phyloP scores from a whole-genome alignment of 2,797 vertebrate genomes.

The Natrix natrix region DNA sequence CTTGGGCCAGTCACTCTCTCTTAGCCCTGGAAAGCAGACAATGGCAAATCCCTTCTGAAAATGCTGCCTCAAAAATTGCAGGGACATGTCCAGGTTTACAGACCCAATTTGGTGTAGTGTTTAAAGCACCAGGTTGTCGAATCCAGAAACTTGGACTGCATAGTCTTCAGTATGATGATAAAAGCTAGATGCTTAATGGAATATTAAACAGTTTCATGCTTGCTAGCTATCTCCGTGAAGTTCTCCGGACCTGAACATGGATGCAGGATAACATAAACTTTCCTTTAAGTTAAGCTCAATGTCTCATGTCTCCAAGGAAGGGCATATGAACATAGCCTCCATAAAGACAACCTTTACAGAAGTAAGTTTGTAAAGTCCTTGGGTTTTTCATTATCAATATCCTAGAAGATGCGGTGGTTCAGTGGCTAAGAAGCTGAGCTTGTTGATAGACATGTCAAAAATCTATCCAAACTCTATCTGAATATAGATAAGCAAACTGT shows the following conservation, averaged over 20 bases:
- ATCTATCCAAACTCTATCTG: neutral
- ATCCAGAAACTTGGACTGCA: neutral
- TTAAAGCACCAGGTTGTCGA: neutral
- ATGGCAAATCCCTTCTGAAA: neutral
- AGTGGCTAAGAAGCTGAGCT: neutral
- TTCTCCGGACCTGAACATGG: neutral
- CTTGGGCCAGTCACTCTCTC: neutral
- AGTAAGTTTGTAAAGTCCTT: neutral
- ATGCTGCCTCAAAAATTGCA: neutral
- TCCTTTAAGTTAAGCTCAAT: neutral
- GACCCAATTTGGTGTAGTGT: neutral
- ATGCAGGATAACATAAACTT: neutral
- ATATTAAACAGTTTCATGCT: neutral
- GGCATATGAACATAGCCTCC: neutral
- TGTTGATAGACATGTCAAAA: neutral
- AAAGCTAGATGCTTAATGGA: neutral
- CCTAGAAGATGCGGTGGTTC: too few relatives aligned
- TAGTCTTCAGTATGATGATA: neutral
- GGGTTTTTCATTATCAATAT: neutral
- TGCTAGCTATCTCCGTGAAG: neutral
- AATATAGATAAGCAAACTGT: neutral
- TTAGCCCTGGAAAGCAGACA: neutral
- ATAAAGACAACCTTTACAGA: neutral
- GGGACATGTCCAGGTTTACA: neutral
- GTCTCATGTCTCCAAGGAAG: neutral